These are phyloP conservation scores for Epiperipatus broadwayi DNA, from an alignment of 2,888 invertebrate genomes.

Conservation along the genomic window DNA sequence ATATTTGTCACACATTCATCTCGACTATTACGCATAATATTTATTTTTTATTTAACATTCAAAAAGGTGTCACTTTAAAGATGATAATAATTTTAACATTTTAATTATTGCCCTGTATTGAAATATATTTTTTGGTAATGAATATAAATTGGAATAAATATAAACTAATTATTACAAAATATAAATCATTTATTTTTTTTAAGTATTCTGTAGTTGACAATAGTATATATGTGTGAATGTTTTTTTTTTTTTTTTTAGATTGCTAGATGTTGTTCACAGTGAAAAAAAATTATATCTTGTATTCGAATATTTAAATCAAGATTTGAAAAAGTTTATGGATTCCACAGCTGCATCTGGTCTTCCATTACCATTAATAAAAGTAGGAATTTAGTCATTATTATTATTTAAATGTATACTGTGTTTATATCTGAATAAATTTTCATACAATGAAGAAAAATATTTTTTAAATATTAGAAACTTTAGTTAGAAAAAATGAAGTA, in stretches of 20 bases:
- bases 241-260: slow-evolving; percentile 30
- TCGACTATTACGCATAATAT: too few species aligned
- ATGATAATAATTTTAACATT: too few species aligned
- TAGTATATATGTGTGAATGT: too few species aligned
- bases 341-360: slow-evolving; percentile 29
- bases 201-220: too few species aligned
- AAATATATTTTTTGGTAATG: not conserved
- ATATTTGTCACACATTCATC: too few species aligned
- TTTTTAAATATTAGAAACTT: too few species aligned
- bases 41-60: too few species aligned
- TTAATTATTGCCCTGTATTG: not conserved
- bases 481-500: too few species aligned
- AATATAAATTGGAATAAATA: not conserved
- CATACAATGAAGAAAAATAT: too few species aligned
- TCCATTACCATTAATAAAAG: slow-evolving; percentile 25
- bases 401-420: too few species aligned
- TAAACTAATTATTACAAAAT: not conserved
- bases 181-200: not conserved
- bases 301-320: slow-evolving; percentile 82
- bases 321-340: slow-evolving; percentile 73
- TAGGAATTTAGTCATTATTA: slow-evolving; percentile 15
- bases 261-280: slow-evolving; percentile 69
- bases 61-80: too few species aligned
- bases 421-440: too few species aligned
- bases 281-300: slow-evolving; percentile 72